phyloP scores from a whole-genome alignment of 2,888 invertebrate genomes.

The Dromius quadrimaculatus region DNA sequence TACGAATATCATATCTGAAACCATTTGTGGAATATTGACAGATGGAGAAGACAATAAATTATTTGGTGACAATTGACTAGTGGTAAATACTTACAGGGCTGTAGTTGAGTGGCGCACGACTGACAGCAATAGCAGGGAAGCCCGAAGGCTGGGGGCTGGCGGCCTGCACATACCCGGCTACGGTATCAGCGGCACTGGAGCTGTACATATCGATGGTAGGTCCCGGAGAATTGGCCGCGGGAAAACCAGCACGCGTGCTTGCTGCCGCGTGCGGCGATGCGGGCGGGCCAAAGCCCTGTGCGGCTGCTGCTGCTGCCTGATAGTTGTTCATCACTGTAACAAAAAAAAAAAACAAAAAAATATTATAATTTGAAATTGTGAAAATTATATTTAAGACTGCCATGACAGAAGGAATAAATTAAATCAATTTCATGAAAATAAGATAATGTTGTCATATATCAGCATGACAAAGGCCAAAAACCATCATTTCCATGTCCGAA shows the following conservation, averaged over 20 bases:
- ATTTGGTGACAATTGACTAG: too few species aligned
- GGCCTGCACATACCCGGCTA: conserved; percentile 93
- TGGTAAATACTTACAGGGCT: conserved; percentile 85
- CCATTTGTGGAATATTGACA: too few species aligned
- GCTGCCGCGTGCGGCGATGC: conserved; percentile 81
- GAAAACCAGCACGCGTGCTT: conserved; percentile 81
- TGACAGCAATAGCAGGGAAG: conserved; percentile 93
- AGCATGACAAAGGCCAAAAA: too few species aligned
- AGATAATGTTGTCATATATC: too few species aligned
- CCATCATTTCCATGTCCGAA: too few species aligned
- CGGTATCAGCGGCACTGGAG: conserved; percentile 86
- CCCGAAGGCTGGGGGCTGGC: conserved; percentile 97
- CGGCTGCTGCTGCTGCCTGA: conserved; percentile 82
- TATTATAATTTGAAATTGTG: too few species aligned
- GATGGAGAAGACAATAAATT: too few species aligned
- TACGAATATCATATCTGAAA: too few species aligned
- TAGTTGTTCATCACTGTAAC: conserved; percentile 95
- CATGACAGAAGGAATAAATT: too few species aligned
- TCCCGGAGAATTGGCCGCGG: conserved; percentile 92
- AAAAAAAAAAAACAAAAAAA: too few species aligned
- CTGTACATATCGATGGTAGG: conserved; percentile 94
- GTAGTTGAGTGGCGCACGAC: conserved; percentile 93
- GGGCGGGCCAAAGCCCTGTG: conserved; percentile 84
- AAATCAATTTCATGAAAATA: too few species aligned
- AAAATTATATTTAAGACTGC: too few species aligned